phyloP scores from a whole-genome alignment of 2,113 vertebrate species.

The Meleagris gallopavo region DNA sequence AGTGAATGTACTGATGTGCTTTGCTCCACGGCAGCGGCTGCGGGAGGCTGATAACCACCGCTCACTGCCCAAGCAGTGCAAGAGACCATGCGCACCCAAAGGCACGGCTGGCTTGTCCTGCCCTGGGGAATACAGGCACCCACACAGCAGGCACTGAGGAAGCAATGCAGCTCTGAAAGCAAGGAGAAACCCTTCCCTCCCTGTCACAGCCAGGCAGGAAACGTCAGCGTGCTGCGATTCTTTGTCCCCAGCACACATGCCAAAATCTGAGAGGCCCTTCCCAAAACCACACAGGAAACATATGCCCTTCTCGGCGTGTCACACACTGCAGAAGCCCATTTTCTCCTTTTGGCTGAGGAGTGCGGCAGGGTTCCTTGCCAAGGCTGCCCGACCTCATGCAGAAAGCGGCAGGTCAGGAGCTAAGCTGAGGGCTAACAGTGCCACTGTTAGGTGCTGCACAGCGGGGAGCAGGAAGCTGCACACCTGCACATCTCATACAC shows the following conservation, averaged over 20 bases:
- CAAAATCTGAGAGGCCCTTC: not conserved
- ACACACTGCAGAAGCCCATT: not conserved
- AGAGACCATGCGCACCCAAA: fast-evolving
- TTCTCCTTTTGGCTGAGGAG: not conserved
- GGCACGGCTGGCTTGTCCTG: fast-evolving
- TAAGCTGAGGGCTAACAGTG: not conserved
- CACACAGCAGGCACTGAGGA: fast-evolving
- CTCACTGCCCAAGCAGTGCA: not conserved
- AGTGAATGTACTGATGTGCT: not conserved
- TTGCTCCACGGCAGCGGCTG: not conserved
- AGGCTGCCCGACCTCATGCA: not conserved
- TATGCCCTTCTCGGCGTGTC: fast-evolving
- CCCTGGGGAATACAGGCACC: fast-evolving
- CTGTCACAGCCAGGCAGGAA: not conserved
- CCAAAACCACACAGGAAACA: not conserved
- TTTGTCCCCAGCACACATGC: not conserved
- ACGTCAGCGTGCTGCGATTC: not conserved
- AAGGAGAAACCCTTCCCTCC: not conserved
- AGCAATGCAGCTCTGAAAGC: not conserved
- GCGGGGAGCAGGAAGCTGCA: not conserved
- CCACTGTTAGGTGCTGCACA: not conserved
- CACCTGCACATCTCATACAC: not conserved
- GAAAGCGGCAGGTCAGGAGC: not conserved
- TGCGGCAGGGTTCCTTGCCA: not conserved
- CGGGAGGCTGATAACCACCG: not conserved